A percentile compares a stretch with the other conserved stretches of the same genome.
These are phyloP conservation scores for Emmelina monodactyla DNA, from an alignment of 2,888 invertebrate species.

Conservation along the genomic window DNA sequence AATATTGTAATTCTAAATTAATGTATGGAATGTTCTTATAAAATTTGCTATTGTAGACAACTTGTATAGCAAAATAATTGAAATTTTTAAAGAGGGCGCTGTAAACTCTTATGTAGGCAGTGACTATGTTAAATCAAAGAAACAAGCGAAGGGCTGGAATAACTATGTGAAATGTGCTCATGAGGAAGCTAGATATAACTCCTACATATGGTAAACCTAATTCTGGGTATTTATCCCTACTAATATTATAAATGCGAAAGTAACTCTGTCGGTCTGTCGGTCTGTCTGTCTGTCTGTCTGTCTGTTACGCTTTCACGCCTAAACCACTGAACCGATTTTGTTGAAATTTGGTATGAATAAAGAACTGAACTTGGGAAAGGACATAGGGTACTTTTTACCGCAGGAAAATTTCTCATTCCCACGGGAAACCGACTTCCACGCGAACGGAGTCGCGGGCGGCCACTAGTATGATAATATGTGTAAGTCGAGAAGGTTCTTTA, in stretches of 20 bases:
- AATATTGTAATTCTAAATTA: conserved; percentile 1
- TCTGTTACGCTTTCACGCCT: no score
- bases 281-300: no score
- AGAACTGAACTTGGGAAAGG: no score
- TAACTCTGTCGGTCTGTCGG: no score
- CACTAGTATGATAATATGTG: conserved; percentile 1
- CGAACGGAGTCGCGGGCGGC: no score
- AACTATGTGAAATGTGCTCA: conserved; percentile 3
- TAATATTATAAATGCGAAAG: no score
- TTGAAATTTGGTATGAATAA: no score
- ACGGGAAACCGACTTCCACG: no score
- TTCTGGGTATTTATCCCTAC: not conserved
- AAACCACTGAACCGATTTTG: no score
- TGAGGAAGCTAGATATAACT: conserved; percentile 1
- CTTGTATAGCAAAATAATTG: not conserved
- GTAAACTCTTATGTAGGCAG: conserved; percentile 1
- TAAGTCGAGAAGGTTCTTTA: conserved; percentile 2
- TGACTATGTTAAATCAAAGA: not conserved
- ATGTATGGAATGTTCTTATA: conserved; percentile 1
- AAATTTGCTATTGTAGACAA: not conserved
- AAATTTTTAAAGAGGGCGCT: not conserved
- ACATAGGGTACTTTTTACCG: no score
- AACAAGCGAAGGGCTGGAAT: conserved; percentile 3
- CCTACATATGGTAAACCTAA: conserved; percentile 5
- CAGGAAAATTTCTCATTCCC: no score